Conservation (phyloP, 1,140 invertebrate species). For the Cyclina sinensis region DNA sequence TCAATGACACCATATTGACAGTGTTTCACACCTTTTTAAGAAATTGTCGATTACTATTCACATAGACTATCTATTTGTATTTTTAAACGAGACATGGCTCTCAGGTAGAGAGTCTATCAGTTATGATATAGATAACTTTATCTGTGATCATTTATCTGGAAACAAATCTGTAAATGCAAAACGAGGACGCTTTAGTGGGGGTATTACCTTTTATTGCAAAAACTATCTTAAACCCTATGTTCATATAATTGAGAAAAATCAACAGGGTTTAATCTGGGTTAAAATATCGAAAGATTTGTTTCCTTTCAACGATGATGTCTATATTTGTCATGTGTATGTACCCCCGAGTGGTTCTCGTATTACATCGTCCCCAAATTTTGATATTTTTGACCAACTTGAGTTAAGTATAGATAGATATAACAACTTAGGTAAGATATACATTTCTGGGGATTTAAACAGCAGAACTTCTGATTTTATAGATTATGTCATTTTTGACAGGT, state of each 20-base stretch:
- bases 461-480: not conserved
- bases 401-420: slow-evolving; percentile 4
- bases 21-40: too few species aligned
- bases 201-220: not conserved
- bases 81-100: slow-evolving; percentile 1
- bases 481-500: not conserved
- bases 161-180: slow-evolving; percentile 17
- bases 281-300: not conserved
- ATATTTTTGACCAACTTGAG: slow-evolving; percentile 1
- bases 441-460: slow-evolving; percentile 13
- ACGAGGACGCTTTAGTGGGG: slow-evolving; percentile 26
- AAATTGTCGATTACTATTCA: too few species aligned
- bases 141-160: not conserved
- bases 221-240: not conserved
- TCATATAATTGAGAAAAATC: not conserved
- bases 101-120: not conserved
- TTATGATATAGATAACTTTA: not conserved
- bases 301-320: slow-evolving; percentile 21
- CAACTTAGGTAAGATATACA: not conserved
- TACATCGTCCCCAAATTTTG: not conserved
- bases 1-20: too few species aligned
- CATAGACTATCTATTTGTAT: too few species aligned
- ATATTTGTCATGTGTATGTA: not conserved
- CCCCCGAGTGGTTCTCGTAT: not conserved
- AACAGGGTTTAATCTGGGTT: not conserved